Evolutionary conservation across 1,140 invertebrate genomes (phyloP), one percentile per base, ranked within the genome.

Genomic region (Vanessa tameamea): DNA sequence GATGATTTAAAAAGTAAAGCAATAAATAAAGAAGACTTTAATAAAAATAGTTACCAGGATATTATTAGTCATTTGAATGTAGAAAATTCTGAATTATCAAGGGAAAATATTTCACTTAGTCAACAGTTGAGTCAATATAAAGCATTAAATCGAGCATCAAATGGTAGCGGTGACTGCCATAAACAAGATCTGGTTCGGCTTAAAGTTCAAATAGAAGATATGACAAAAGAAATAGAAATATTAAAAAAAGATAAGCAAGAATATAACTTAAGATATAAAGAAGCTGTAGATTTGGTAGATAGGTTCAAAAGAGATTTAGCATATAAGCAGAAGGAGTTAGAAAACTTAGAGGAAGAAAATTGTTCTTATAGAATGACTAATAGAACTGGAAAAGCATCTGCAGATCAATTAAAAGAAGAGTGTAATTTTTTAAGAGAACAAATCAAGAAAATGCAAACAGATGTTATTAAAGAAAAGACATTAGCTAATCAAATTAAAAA

Each of bases 401-500:
- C 78, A 37, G 88, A 90, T 23, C 85, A 86, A 65, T 73, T 92
- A 59, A 89, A 82, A 83, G 89, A 93, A 47, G 92, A 93, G 84
- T 93, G 89, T 82, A 84, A 87, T 47, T 89, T 86, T 76, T 83
- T 92, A 70, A 86, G 82, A 76, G 90, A 93, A 73, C 89, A 92
- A 87, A 79, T 93, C 16, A 92, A 91, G 82, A 88, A 80, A 79
- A 82, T 90, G 70, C 89, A 93, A 81, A 82, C 81, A 73, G 91
- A 93, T 81, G 79, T 91, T 37, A 88, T 89, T 47, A 90, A 91
- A 82, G 84, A 92, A 78, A 93, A 93, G 81, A 91, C 93, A 63
- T 74, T 93, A 72, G 80, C 91, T 65, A 93, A 80, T 85, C 92
- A 93, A 87, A 90, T 93, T 70, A 95, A 95, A 85, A 93, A 94